Evolutionary conservation across 1,140 invertebrate species (phyloP), one percentile per base, ranked within the genome.

Genomic region (Steinernema feltiae): DNA sequence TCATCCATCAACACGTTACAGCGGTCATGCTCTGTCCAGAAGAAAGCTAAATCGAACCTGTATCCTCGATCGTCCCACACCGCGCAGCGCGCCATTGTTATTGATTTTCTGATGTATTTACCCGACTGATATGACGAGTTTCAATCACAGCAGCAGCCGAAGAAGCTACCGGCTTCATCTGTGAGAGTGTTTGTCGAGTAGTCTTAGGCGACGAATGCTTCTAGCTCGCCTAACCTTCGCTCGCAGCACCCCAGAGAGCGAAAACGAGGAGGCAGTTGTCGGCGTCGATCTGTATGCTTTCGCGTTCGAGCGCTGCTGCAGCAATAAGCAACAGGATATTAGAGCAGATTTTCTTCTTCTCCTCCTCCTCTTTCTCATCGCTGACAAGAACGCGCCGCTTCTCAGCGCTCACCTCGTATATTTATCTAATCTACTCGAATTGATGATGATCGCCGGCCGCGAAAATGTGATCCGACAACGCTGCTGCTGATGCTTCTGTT

Each of bases 221-320:
- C 53, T 27, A 3, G 15, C 53, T 63, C 3, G 24, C 53, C 24
- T 63, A 3, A 12, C 12, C 24, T 27, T 63, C 53, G 7, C 24
- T 21, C 24, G 15, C 53, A 63, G 15, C 53, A 7, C 15, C 24
- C 3, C 53, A 63, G 3, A 27, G 53, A 15, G n/a, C n/a, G n/a
- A n/a, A n/a, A n/a, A n/a, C n/a, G n/a, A n/a, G n/a, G 53, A 7
- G 7, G 53, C 53, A 63, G 53, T 63, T 63, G 53, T 63, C 53
- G n/a, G 53, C 53, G 12, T 27, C 53, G 53, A 63, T 63, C 53
- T 63, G 53, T 63, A 21, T 63, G 53, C 53, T 12, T 63, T 63
- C 53, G 7, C 41, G 41, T 46, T 46, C 53, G 18, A 63, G 53
- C 53, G 12, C 53, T 27, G 7, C 53, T 27, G 7, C 3, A n/a